Evolutionary conservation across 2,888 invertebrate species (phyloP), one percentile per base, ranked within the genome.

Genomic region (Ethmia dodecea): DNA sequence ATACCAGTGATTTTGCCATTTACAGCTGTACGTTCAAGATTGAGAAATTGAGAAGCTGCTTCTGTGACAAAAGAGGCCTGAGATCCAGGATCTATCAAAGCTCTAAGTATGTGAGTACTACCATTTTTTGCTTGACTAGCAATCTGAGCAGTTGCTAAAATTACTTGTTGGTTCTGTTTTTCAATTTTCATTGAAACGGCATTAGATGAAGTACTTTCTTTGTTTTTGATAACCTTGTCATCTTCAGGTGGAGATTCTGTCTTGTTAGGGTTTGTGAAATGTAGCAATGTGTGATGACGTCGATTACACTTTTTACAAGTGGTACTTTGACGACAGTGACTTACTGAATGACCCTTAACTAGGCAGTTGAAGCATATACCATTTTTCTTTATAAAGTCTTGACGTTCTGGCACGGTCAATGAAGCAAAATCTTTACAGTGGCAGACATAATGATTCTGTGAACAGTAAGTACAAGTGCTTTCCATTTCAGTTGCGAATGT

Each of bases 71-170:
- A 47, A 5, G 44, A 43, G 6, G 32, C 50, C 27, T 50, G 45
- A 1, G 51, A 50, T 8, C 47, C 49, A 11, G 33, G 50, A 36
- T 47, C 49, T 12, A 45, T 14, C 11, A 50, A 33, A 25, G 43
- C 46, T 36, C 50, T 33, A 5, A 45, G 16, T 24, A 12, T 4
- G 4, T 4, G 3, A 4, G n/a, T 3, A 24, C 6, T 24, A n/a
- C 24, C 24, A 24, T 4, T 24, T 24, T n/a, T 24, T 8, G 5
- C 6, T 24, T 24, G 5, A n/a, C 3, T n/a, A 6, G 3, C 10
- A 8, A 24, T n/a, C n/a, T 8, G 24, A 24, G 24, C 24, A n/a
- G 24, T 24, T 8, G 24, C 24, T 3, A 24, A n/a, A 8, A 24
- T n/a, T 3, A 24, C 24, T 27, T 27, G 27, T 27, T 8, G 3